phyloP scores from a whole-genome alignment of 2,797 vertebrate genomes.

The Hybognathus amarus region DNA sequence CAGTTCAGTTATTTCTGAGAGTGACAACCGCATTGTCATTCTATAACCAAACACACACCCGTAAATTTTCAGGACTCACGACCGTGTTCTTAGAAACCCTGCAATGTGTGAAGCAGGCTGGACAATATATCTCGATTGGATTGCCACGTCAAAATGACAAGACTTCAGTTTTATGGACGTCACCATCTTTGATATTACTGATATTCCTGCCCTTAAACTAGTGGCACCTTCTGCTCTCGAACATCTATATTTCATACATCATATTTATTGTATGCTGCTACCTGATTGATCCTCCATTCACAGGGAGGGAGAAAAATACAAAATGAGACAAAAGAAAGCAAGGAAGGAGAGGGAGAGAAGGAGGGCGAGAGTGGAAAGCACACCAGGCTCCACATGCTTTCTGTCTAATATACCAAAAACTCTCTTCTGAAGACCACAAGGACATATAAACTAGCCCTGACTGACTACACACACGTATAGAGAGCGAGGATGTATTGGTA shows the following conservation, averaged over 20 bases:
- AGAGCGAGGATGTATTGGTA: neutral
- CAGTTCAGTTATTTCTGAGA: neutral
- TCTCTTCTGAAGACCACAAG: constrained; percentile 14
- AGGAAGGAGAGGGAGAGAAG: neutral
- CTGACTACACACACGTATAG: constrained; percentile 12
- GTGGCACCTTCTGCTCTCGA: neutral
- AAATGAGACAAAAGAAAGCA: constrained; percentile 17
- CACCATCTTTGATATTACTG: too few relatives aligned
- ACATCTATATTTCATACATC: constrained; percentile 44
- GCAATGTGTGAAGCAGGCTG: neutral
- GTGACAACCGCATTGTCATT: neutral
- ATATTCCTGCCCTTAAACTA: neutral
- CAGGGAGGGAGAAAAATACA: constrained; percentile 10
- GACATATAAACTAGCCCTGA: constrained; percentile 13
- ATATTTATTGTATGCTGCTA: constrained; percentile 19
- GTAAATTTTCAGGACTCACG: neutral
- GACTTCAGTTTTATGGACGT: too few relatives aligned
- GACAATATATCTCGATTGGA: too few relatives aligned
- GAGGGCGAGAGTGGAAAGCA: constrained; percentile 32
- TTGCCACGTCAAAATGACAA: too few relatives aligned
- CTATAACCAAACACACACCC: neutral
- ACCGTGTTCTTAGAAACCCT: neutral
- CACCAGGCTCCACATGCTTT: neutral
- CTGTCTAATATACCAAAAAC: constrained; percentile 26
- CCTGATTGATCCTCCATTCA: constrained; percentile 17